A percentile compares a stretch with the other conserved stretches of the same genome.
phyloP scores from a whole-genome alignment of 2,888 invertebrate genomes.

The Tyria jacobaeae region DNA sequence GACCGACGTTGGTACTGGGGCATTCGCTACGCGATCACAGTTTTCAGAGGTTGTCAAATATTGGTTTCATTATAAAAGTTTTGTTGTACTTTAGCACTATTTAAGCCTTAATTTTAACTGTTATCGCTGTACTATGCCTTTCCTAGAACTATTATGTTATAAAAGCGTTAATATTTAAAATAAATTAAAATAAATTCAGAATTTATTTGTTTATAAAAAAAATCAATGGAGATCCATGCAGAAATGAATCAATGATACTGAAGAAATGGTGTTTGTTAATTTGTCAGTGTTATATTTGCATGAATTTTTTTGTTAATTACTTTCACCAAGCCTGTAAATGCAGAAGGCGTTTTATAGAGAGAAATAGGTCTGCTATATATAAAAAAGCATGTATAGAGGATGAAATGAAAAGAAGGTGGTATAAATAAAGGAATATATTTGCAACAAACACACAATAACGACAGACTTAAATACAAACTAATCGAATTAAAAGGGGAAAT shows the following conservation, averaged over 20 bases:
- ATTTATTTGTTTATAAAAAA: slow-evolving; percentile 65
- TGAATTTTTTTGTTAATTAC: slow-evolving; percentile 74
- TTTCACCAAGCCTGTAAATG: slow-evolving; percentile 79
- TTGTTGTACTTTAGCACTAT: slow-evolving; percentile 71
- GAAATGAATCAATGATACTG: slow-evolving; percentile 83
- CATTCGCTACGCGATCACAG: slow-evolving; percentile 57
- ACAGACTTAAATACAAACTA: slow-evolving; percentile 76
- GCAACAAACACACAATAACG: slow-evolving; percentile 86
- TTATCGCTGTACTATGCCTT: slow-evolving; percentile 79
- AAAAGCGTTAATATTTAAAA: slow-evolving; percentile 79
- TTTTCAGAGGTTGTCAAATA: slow-evolving; percentile 39
- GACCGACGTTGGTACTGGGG: slow-evolving; percentile 57
- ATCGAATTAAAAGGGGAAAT: slow-evolving; percentile 66
- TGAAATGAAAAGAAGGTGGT: slow-evolving; percentile 85
- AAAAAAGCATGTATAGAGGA: slow-evolving; percentile 83
- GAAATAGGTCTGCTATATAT: slow-evolving; percentile 81
- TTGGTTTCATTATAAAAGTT: slow-evolving; percentile 54
- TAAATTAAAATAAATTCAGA: slow-evolving; percentile 62
- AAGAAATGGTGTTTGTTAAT: slow-evolving; percentile 84
- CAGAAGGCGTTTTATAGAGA: slow-evolving; percentile 72
- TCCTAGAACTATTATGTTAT: slow-evolving; percentile 77
- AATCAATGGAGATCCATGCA: slow-evolving; percentile 83
- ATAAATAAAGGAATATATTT: slow-evolving; percentile 86
- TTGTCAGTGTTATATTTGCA: slow-evolving; percentile 69
- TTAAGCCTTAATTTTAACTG: slow-evolving; percentile 71